Evolutionary conservation across 2,888 invertebrate species (phyloP), one percentile per base, ranked within the genome.

Genomic region (Spialia ferax): DNA sequence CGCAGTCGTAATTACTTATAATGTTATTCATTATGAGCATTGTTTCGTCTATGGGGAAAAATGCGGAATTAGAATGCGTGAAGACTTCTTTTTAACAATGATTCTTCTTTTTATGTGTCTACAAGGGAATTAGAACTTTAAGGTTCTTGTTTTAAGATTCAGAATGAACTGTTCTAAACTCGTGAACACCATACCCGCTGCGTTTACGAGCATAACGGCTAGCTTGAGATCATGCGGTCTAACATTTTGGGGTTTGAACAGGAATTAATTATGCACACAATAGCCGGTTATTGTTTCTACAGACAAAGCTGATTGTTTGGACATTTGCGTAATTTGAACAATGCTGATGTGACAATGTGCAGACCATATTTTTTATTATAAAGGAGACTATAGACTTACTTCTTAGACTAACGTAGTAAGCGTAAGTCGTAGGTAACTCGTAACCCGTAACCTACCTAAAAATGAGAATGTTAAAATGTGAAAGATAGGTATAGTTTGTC

Each of bases 261-360:
- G 83, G 86, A 87, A 89, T 90, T 91, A 91, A 93, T 91, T 90
- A 91, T 88, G 86, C 85, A 88, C 89, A 89, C 91, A 91, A 87
- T 88, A 86, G 81, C 81, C 75, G 77, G 85, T 86, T 88, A 87
- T 91, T 90, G 91, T 91, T 87, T 87, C 83, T 85, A 82, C 76
- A 78, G 75, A 85, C 83, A 83, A 88, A 79, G 79, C 79, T 75
- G 81, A 79, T 80, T 92, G 88, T 93, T 93, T 92, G 83, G 91
- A 92, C 90, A 77, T 86, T 93, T 93, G 93, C 92, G 93, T 93
- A 89, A 91, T 89, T 84, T 84, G 72, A 76, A 84, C 84, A 84
- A 85, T 69, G 65, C 67, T 63, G 10, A 62, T 52, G 52, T 59
- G 63, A 60, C 62, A 45, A 59, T 65, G 68, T 64, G 65, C 62